Percentiles rank a stretch among this genome's conserved stretches.
Conservation (phyloP, 1,140 invertebrate genomes). For the Lasaia peninsularis region DNA sequence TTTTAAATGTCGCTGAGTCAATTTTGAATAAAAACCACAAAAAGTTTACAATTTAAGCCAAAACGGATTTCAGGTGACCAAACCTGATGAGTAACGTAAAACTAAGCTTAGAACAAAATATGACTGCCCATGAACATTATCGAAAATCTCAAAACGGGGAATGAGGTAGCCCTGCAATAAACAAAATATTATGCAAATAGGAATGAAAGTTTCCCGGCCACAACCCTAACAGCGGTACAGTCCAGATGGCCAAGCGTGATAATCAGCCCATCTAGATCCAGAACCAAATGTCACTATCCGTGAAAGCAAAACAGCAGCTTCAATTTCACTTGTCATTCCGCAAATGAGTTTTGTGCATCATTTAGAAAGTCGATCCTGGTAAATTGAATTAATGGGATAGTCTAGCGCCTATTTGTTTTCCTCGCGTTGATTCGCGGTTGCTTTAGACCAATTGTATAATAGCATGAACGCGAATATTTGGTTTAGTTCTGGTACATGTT, state of each 20-base stretch:
- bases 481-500: too few relatives aligned
- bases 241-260: conserved; percentile 45
- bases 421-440: conserved; percentile 25
- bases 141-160: background rate
- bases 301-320: conserved; percentile 53
- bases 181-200: conserved; percentile 9
- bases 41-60: too few relatives aligned
- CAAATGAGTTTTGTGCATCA: conserved; percentile 68
- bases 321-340: conserved; percentile 65
- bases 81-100: too few relatives aligned
- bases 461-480: too few relatives aligned
- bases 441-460: too few relatives aligned
- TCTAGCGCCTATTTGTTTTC: conserved; percentile 2
- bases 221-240: conserved; percentile 28
- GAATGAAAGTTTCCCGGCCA: conserved; percentile 1
- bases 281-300: conserved; percentile 53
- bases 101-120: too few relatives aligned
- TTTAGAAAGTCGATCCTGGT: conserved; percentile 64
- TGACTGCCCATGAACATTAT: too few relatives aligned
- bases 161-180: background rate
- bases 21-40: too few relatives aligned
- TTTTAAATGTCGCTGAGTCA: too few relatives aligned
- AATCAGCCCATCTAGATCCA: conserved; percentile 60
- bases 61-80: too few relatives aligned
- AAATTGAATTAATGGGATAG: conserved; percentile 54